These are phyloP conservation scores for Mormyrops attenuatus DNA, from an alignment of 2,797 vertebrate genomes.

Conservation along the genomic window DNA sequence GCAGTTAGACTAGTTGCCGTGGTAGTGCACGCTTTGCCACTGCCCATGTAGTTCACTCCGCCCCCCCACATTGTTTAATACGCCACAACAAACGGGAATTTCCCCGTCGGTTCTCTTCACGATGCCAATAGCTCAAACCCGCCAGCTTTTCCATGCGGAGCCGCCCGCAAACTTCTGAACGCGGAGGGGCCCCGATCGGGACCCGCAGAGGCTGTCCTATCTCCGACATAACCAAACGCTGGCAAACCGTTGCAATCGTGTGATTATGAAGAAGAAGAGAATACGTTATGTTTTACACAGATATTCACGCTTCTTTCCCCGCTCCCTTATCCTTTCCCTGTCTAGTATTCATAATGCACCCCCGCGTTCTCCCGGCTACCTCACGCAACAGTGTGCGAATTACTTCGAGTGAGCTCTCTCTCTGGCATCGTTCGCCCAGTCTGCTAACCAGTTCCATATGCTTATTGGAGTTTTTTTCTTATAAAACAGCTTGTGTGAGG, in stretches of 20 bases:
- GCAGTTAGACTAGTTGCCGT: neutral
- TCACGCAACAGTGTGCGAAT: slow-evolving; percentile 17
- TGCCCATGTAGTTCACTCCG: neutral
- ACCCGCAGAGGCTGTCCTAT: neutral
- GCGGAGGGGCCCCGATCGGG: neutral
- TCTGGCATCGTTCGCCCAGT: slow-evolving; percentile 47
- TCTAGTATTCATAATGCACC: neutral
- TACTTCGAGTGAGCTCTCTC: slow-evolving; percentile 44
- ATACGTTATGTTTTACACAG: neutral
- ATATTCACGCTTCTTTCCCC: neutral
- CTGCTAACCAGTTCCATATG: slow-evolving; percentile 67
- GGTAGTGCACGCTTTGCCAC: neutral
- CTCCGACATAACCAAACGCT: neutral
- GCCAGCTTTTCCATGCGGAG: neutral
- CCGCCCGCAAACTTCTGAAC: neutral
- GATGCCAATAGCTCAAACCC: slow-evolving; percentile 1
- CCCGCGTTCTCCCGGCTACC: neutral
- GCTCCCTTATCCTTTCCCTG: too few species aligned
- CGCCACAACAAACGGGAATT: slow-evolving; percentile 12
- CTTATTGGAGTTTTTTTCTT: slow-evolving; percentile 40
- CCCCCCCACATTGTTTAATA: neutral
- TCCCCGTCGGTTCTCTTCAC: neutral
- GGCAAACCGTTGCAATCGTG: neutral
- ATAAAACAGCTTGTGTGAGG: slow-evolving; percentile 53
- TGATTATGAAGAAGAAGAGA: neutral